phyloP scores from a whole-genome alignment of 2,113 vertebrate genomes.

The Xenopus tropicalis region DNA sequence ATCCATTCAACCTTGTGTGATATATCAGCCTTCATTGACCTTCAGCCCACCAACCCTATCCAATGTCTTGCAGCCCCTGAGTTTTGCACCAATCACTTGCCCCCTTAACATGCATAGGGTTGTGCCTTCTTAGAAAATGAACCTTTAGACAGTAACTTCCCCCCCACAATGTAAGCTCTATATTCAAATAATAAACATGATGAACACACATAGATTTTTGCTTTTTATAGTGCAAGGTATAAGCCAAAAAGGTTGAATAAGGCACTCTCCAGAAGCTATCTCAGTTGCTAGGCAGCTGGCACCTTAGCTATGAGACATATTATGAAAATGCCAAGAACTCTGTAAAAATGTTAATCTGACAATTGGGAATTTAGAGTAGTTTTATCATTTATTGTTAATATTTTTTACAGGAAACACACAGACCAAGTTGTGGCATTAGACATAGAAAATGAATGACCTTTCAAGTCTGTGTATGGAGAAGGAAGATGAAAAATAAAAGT shows the following conservation, averaged over 20 bases:
- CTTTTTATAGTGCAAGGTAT: not conserved
- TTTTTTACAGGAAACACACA: not conserved
- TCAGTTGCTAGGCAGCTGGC: conserved; percentile 26
- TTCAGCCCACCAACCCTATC: too few species aligned
- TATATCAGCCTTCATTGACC: too few species aligned
- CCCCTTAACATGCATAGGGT: too few species aligned
- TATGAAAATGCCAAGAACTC: conserved; percentile 4
- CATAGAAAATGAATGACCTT: not conserved
- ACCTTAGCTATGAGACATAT: not conserved
- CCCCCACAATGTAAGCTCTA: too few species aligned
- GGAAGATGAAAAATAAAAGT: not conserved
- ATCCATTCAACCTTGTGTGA: too few species aligned
- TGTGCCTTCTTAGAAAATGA: too few species aligned
- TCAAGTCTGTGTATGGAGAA: not conserved
- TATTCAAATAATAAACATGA: too few species aligned
- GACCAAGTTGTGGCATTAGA: not conserved
- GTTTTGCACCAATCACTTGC: too few species aligned
- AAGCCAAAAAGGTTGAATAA: not conserved
- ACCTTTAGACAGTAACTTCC: too few species aligned
- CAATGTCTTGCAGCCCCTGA: too few species aligned
- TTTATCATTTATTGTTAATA: not conserved
- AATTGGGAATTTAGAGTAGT: not conserved
- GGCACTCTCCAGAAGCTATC: not conserved
- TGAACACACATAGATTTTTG: too few species aligned
- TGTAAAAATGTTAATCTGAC: conserved; percentile 19